phyloP scores from a whole-genome alignment of 2,113 vertebrate genomes.

The Halichoerus grypus region DNA sequence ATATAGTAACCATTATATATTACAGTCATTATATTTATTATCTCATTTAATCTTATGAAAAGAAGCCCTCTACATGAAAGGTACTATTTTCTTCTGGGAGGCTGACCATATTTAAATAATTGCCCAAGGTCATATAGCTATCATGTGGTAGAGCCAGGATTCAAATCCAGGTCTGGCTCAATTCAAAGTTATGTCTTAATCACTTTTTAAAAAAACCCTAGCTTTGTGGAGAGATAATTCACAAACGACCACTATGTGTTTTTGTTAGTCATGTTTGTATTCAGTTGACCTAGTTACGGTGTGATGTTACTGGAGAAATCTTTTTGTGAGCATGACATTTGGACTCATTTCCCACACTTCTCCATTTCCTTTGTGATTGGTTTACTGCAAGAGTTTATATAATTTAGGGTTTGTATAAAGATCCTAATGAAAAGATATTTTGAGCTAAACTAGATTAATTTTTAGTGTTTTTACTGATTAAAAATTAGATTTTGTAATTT shows the following conservation, averaged over 20 bases:
- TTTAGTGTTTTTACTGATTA: conserved; percentile 35
- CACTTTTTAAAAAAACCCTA: background rate
- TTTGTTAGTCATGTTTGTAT: background rate
- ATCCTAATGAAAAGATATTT: background rate
- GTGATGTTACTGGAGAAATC: background rate
- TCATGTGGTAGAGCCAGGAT: background rate
- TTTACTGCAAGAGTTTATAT: conserved; percentile 10
- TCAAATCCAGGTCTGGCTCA: background rate
- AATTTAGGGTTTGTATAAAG: conserved; percentile 40
- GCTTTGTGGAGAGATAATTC: background rate
- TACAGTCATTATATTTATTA: background rate
- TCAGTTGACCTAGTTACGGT: background rate
- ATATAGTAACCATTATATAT: background rate
- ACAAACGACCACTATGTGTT: background rate
- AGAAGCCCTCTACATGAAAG: background rate
- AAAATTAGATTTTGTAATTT: conserved; percentile 9
- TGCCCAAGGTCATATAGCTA: background rate
- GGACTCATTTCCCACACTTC: background rate
- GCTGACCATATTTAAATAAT: conserved; percentile 8
- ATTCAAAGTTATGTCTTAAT: background rate
- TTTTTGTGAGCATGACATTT: conserved; percentile 16
- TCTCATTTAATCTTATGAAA: background rate
- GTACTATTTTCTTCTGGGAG: conserved; percentile 1
- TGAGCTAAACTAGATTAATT: conserved; percentile 3
- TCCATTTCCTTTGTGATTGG: background rate